Conservation (phyloP, 2,113 vertebrate species). For the Paratilapia polleni region DNA sequence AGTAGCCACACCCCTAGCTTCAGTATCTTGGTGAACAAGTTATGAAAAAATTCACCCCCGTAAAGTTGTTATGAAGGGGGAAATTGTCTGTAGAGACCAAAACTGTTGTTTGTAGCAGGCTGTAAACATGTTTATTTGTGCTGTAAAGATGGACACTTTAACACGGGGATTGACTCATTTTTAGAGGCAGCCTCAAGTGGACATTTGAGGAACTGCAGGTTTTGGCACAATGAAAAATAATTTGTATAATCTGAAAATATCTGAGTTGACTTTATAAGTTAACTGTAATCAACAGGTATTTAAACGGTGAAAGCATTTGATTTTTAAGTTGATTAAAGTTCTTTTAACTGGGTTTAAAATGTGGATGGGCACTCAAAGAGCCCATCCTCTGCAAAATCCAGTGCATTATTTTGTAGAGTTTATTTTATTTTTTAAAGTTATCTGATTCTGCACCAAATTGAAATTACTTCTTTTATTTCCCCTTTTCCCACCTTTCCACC, state of each 20-base stretch:
- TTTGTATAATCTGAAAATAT: no score
- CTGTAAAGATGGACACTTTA: neutral
- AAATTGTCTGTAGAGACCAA: neutral
- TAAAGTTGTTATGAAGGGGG: no score
- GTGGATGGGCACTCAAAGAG: neutral
- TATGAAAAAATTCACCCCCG: no score
- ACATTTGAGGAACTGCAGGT: neutral
- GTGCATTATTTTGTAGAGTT: neutral
- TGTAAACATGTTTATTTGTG: neutral
- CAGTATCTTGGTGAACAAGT: no score
- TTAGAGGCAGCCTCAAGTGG: neutral
- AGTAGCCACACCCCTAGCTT: neutral
- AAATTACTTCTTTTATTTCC: fast-evolving
- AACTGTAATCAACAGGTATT: neutral
- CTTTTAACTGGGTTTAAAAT: no score
- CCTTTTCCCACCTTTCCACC: neutral
- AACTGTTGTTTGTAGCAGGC: neutral
- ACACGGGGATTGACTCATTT: neutral
- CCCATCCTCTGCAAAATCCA: neutral
- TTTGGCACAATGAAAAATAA: neutral
- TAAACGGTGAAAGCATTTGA: fast-evolving
- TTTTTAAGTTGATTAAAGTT: neutral
- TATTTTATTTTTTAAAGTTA: neutral
- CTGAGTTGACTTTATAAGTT: neutral
- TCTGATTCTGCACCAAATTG: neutral